Evolutionary conservation across 2,113 vertebrate genomes (phyloP).

Genomic region (Gorilla gorilla): DNA sequence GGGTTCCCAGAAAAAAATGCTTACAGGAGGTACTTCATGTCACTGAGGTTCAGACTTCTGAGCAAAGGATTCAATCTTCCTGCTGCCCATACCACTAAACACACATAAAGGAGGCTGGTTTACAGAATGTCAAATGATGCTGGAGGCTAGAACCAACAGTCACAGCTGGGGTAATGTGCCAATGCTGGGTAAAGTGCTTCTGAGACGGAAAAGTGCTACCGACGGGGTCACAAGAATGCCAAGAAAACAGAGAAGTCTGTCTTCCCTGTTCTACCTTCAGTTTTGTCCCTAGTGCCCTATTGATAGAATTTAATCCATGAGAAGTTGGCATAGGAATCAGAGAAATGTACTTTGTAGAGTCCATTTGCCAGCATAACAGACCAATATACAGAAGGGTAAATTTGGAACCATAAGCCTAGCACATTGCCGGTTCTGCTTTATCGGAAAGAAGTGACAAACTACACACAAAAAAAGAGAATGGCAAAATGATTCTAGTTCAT

Average conservation of each 20-base stretch:
- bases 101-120: background rate
- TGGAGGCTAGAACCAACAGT: background rate
- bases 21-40: background rate
- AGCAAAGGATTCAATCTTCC: background rate
- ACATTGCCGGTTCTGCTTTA: background rate
- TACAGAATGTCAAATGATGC: background rate
- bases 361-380: background rate
- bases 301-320: background rate
- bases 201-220: background rate
- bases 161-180: fast-evolving
- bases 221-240: fast-evolving
- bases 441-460: background rate
- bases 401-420: background rate
- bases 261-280: background rate
- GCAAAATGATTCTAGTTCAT: background rate
- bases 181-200: background rate
- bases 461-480: background rate
- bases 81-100: background rate
- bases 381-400: fast-evolving
- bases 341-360: background rate
- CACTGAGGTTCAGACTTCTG: background rate
- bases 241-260: background rate
- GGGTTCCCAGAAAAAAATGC: background rate
- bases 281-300: background rate
- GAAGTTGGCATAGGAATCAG: background rate